phyloP scores from a whole-genome alignment of 2,113 vertebrate species.

The Eulacestoma nigropectus region DNA sequence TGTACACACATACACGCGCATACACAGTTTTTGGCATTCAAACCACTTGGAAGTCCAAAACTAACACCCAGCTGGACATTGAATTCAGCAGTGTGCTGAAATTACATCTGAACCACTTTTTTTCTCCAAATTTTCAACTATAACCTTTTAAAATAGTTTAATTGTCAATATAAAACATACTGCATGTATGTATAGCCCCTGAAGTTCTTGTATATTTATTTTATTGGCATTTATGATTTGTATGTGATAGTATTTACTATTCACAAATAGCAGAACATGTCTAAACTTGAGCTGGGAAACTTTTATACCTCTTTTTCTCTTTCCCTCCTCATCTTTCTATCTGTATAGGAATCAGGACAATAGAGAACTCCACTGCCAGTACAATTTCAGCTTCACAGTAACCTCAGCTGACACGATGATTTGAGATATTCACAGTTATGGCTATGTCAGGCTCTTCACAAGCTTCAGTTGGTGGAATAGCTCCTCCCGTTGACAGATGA shows the following conservation, averaged over 20 bases:
- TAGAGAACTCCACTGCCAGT: constrained; percentile 13
- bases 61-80: neutral
- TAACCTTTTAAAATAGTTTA: neutral
- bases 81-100: neutral
- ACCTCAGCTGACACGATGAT: neutral
- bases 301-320: neutral
- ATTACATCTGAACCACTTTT: neutral
- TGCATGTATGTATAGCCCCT: neutral
- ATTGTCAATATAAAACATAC: neutral
- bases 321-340: neutral
- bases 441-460: constrained; percentile 17
- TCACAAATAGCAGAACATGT: neutral
- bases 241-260: neutral
- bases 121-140: neutral
- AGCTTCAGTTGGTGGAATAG: neutral
- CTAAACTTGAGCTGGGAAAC: neutral
- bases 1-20: too few species aligned
- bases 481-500: constrained; percentile 38
- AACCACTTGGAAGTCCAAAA: neutral
- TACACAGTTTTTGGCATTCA: neutral
- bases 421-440: constrained; percentile 20
- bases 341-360: constrained; percentile 22
- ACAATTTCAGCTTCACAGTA: constrained; percentile 23
- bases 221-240: neutral
- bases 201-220: neutral